phyloP scores from a whole-genome alignment of 2,888 invertebrate genomes.

The Ophion obscuratus region DNA sequence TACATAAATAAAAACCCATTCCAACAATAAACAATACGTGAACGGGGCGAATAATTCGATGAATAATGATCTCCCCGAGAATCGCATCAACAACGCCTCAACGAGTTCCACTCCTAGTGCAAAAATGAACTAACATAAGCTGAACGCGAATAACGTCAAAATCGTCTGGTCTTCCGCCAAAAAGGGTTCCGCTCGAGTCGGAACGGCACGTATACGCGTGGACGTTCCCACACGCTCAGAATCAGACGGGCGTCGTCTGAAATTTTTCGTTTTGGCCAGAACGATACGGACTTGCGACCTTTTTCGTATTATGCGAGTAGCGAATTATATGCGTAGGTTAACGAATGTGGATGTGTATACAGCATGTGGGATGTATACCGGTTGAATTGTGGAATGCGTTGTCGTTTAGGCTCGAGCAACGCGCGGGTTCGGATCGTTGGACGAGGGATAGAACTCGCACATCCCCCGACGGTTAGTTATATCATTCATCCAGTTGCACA shows the following conservation, averaged over 20 bases:
- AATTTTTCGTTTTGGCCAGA: no score
- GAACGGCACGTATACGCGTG: background rate
- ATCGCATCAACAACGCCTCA: background rate
- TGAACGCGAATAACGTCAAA: background rate
- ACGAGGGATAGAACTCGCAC: slow-evolving; percentile 31
- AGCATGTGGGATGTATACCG: slow-evolving; percentile 47
- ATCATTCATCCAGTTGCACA: slow-evolving; percentile 70
- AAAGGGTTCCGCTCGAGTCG: background rate
- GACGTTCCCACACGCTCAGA: background rate
- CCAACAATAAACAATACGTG: background rate
- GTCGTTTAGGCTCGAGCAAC: slow-evolving; percentile 61
- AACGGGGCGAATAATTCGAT: background rate
- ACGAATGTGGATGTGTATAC: slow-evolving; percentile 46
- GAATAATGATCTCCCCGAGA: background rate
- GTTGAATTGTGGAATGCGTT: slow-evolving; percentile 66
- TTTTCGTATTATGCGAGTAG: no score
- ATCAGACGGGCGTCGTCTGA: no score
- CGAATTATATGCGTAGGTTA: slow-evolving; percentile 4
- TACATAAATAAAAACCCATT: background rate
- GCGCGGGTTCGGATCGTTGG: slow-evolving; percentile 57
- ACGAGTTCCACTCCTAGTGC: background rate
- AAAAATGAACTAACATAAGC: background rate
- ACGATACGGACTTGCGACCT: no score
- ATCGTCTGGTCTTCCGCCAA: background rate
- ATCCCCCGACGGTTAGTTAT: slow-evolving; percentile 67